These are phyloP conservation scores for Cerastis rubricosa DNA, from an alignment of 2,888 invertebrate genomes.

Conservation along the genomic window DNA sequence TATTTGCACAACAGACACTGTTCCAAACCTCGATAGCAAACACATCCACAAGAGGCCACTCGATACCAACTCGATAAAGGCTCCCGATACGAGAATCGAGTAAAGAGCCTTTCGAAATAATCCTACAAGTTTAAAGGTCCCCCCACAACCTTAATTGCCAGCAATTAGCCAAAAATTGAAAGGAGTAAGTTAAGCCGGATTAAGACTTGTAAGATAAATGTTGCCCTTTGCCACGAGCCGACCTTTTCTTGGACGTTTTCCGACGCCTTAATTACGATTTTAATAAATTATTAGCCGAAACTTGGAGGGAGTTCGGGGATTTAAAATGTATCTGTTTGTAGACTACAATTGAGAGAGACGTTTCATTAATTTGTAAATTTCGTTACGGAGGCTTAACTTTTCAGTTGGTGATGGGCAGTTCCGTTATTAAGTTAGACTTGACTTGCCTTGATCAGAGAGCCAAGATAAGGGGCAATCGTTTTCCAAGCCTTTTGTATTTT, in stretches of 20 bases:
- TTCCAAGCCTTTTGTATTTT: background rate
- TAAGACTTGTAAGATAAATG: slow-evolving; percentile 68
- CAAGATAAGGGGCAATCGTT: background rate
- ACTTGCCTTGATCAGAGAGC: background rate
- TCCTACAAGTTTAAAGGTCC: slow-evolving; percentile 41
- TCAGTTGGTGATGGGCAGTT: background rate
- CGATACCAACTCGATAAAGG: slow-evolving; percentile 41
- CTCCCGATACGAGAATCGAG: slow-evolving; percentile 49
- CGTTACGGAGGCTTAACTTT: slow-evolving; percentile 21
- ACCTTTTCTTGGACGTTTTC: slow-evolving; percentile 69
- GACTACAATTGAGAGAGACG: slow-evolving; percentile 34
- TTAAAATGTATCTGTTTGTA: slow-evolving; percentile 54
- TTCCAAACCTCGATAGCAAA: slow-evolving; percentile 25
- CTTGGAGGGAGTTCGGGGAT: slow-evolving; percentile 64
- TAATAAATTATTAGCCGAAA: slow-evolving; percentile 78
- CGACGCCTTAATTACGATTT: slow-evolving; percentile 76
- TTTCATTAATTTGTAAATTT: slow-evolving; percentile 35
- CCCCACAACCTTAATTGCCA: slow-evolving; percentile 62
- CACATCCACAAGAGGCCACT: slow-evolving; percentile 46
- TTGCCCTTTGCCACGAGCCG: slow-evolving; percentile 63
- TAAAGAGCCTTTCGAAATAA: slow-evolving; percentile 47
- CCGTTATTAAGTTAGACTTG: slow-evolving; percentile 4
- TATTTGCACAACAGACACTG: slow-evolving; percentile 36
- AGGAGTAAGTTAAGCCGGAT: slow-evolving; percentile 65
- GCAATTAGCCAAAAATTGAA: slow-evolving; percentile 71